These are phyloP conservation scores for Cichladusa arquata DNA, from an alignment of 2,113 vertebrate species.

Conservation along the genomic window DNA sequence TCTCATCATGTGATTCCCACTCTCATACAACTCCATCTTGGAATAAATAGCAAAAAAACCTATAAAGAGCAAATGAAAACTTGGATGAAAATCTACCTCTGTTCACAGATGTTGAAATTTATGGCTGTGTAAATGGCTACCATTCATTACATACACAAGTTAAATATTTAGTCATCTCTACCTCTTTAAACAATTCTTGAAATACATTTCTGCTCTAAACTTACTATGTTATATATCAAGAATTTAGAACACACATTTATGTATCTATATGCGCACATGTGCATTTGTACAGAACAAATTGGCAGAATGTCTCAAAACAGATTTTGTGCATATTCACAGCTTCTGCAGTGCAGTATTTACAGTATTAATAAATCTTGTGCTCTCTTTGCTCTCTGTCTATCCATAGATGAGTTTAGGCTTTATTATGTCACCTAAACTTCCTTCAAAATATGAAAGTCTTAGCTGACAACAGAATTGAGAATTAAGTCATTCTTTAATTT, in stretches of 20 bases:
- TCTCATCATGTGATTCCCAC: background rate
- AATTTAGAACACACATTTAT: background rate
- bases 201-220: background rate
- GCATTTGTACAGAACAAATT: background rate
- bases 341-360: background rate
- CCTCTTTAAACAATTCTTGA: background rate
- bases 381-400: background rate
- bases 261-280: no score
- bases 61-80: background rate
- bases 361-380: background rate
- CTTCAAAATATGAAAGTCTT: background rate
- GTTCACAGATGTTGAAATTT: background rate
- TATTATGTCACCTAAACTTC: background rate
- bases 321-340: background rate
- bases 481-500: background rate
- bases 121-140: background rate
- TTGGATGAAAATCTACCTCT: background rate
- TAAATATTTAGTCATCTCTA: conserved; percentile 29
- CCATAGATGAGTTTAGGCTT: background rate
- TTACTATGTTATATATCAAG: background rate
- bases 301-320: background rate
- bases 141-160: background rate
- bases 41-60: background rate
- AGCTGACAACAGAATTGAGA: background rate
- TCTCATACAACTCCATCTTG: background rate